Evolutionary conservation across 1,140 invertebrate species (phyloP).

Genomic region (Druon quercuslanigerum): DNA sequence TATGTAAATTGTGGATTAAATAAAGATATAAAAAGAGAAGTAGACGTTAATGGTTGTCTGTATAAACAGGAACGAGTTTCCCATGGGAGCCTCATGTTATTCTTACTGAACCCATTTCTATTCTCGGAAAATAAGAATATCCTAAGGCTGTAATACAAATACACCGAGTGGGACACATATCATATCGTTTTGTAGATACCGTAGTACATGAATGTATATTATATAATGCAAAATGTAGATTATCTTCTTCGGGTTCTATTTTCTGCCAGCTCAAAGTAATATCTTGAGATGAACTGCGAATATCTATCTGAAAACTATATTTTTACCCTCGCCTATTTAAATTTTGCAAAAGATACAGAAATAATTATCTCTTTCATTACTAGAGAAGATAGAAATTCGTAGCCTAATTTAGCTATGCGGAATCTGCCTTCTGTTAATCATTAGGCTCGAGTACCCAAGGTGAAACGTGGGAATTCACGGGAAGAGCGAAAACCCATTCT

Average conservation of each 20-base stretch:
- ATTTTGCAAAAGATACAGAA: not conserved
- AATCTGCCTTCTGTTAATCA: slow-evolving; percentile 52
- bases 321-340: not conserved
- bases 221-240: not conserved
- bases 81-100: slow-evolving; percentile 20
- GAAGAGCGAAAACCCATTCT: slow-evolving; percentile 59
- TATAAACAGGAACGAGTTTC: slow-evolving; percentile 10
- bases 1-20: slow-evolving; percentile 15
- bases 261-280: not conserved
- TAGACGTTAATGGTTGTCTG: slow-evolving; percentile 26
- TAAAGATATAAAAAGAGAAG: slow-evolving; percentile 25
- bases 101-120: slow-evolving; percentile 13
- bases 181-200: slow-evolving; percentile 3
- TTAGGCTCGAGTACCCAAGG: slow-evolving; percentile 41
- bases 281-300: not conserved
- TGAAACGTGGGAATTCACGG: slow-evolving; percentile 58
- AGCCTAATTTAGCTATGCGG: slow-evolving; percentile 49
- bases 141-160: slow-evolving; percentile 26
- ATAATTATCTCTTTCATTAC: not conserved
- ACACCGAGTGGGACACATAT: not conserved
- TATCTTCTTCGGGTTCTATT: slow-evolving; percentile 6
- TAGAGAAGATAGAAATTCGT: not conserved
- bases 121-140: slow-evolving; percentile 22
- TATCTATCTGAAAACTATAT: not conserved
- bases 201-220: not conserved